phyloP scores from a whole-genome alignment of 2,113 vertebrate species.

The Neodon shergylaensis region DNA sequence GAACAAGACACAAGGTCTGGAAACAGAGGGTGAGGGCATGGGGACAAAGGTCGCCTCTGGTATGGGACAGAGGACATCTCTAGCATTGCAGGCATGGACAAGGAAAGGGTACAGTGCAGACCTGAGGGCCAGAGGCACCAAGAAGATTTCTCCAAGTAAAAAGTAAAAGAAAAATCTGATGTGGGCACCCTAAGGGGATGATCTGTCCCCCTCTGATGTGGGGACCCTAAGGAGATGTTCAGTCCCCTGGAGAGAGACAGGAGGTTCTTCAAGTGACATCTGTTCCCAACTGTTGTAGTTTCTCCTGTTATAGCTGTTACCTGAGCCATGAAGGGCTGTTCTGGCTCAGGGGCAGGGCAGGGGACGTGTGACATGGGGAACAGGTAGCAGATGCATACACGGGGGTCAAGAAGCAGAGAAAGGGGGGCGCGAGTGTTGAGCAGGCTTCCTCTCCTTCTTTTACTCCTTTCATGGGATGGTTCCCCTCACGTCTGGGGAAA shows the following conservation, averaged over 20 bases:
- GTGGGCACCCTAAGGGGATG: no score
- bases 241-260: neutral
- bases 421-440: neutral
- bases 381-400: neutral
- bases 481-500: fast-evolving
- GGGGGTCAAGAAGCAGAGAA: neutral
- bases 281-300: neutral
- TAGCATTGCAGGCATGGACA: neutral
- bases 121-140: neutral
- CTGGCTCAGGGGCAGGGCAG: neutral
- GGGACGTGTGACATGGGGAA: neutral
- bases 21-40: neutral
- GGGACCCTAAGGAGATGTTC: neutral
- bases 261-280: no score
- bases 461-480: neutral
- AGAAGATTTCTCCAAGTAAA: neutral
- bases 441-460: neutral
- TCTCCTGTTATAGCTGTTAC: neutral
- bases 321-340: neutral
- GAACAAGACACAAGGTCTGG: no score
- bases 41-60: no score
- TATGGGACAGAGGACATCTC: neutral
- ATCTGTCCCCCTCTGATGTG: neutral
- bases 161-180: neutral
- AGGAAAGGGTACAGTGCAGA: neutral